These are phyloP conservation scores for Cygnus buccinator DNA, from an alignment of 2,113 vertebrate species.

Conservation along the genomic window DNA sequence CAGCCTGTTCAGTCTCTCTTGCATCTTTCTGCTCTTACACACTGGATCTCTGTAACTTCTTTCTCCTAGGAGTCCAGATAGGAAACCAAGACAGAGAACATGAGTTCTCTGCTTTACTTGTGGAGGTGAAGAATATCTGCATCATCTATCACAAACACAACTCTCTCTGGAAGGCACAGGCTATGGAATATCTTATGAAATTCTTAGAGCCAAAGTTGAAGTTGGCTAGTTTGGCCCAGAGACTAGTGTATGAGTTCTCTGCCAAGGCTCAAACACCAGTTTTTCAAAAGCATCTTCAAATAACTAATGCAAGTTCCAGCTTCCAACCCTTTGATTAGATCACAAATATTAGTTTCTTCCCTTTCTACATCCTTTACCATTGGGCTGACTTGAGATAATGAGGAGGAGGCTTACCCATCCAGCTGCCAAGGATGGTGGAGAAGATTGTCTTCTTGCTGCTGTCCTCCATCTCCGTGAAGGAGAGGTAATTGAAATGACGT, in stretches of 20 bases:
- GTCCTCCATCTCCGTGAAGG: conserved; percentile 89
- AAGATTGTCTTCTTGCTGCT: conserved; percentile 89
- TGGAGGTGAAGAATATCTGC: background rate
- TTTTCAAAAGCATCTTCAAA: background rate
- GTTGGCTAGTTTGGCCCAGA: background rate
- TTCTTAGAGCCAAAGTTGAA: background rate
- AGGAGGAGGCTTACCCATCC: conserved; percentile 84
- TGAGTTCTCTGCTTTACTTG: background rate
- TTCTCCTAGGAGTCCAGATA: conserved; percentile 75
- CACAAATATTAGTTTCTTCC: background rate
- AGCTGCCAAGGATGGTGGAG: conserved; percentile 88
- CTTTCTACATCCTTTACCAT: background rate
- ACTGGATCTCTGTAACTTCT: conserved; percentile 75
- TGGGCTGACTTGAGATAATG: background rate
- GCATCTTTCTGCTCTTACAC: conserved; percentile 9
- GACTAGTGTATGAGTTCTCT: background rate
- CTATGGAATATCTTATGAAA: background rate
- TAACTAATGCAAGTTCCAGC: background rate
- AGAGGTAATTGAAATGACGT: conserved; percentile 91
- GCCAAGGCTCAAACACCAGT: background rate
- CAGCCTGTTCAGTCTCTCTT: background rate
- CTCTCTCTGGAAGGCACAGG: background rate
- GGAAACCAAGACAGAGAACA: conserved; percentile 13
- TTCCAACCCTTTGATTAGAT: background rate
- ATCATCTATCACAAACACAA: background rate